A percentile compares a stretch with the other conserved stretches of the same genome.
Conservation (phyloP, 2,113 vertebrate species). For the Oceanites oceanicus region DNA sequence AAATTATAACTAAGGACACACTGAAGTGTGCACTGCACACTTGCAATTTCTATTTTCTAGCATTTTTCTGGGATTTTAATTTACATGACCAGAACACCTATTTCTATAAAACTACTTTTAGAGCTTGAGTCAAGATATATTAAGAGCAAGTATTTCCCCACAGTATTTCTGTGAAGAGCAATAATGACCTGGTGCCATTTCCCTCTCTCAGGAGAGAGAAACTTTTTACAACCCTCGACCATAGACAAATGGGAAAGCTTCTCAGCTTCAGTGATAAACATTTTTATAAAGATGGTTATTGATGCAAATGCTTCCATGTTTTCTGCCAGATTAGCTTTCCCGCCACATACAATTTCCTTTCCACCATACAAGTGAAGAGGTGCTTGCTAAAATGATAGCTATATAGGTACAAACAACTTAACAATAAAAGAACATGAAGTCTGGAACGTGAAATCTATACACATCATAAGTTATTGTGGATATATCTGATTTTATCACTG, state of each 20-base stretch:
- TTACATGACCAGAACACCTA: conserved; percentile 7
- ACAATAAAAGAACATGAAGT: neutral
- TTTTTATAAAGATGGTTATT: neutral
- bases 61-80: conserved; percentile 35
- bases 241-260: neutral
- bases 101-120: neutral
- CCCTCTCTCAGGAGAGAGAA: neutral
- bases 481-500: neutral
- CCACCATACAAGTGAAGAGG: neutral
- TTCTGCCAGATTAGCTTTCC: conserved; percentile 13
- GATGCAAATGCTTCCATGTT: neutral
- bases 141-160: neutral
- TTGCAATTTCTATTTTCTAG: conserved; percentile 21
- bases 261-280: neutral
- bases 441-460: neutral
- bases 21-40: neutral
- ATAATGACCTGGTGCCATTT: neutral
- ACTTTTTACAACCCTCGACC: neutral
- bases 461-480: neutral
- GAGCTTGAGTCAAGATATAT: neutral
- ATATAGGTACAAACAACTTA: neutral
- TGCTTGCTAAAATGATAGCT: neutral
- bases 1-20: conserved; percentile 27
- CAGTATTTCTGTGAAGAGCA: neutral
- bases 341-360: neutral